Percentiles rank a stretch among this genome's conserved stretches.
Evolutionary conservation across 64 coral and sea anemone species (phyloP).

Genomic region (Montipora cactus): DNA sequence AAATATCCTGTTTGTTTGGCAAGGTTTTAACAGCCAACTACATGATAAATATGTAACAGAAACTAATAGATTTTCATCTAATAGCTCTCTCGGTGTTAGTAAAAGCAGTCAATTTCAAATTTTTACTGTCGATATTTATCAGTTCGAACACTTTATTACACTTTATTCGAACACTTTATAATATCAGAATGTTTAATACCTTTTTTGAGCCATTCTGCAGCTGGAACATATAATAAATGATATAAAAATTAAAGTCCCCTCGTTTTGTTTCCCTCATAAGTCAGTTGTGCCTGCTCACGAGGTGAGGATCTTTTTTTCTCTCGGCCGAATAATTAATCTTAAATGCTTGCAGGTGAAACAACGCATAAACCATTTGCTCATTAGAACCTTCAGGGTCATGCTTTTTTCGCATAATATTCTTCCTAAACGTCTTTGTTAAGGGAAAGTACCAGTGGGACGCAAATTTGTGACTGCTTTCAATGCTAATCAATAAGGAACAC

Average conservation of each 20-base stretch:
- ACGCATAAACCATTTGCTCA: neutral
- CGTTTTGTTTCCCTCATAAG: neutral
- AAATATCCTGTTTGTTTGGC: neutral
- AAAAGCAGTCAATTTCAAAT: neutral
- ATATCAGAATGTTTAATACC: no score
- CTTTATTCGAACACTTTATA: no score
- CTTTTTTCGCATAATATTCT: no score
- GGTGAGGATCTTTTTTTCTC: neutral
- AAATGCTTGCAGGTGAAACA: neutral
- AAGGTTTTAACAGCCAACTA: neutral
- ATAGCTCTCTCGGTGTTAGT: neutral
- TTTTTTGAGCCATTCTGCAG: no score
- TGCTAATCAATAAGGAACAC: neutral
- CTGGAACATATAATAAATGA: no score
- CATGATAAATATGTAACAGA: neutral
- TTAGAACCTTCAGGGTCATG: neutral
- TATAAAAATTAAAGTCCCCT: no score
- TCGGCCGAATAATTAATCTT: neutral
- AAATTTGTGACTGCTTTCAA: neutral
- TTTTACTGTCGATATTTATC: no score
- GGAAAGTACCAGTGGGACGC: neutral
- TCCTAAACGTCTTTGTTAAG: neutral
- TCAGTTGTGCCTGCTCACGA: neutral
- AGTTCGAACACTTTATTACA: no score
- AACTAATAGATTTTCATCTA: neutral